Percentiles rank a stretch among this genome's conserved stretches.
These are phyloP conservation scores for Hoplodrina blanda DNA, from an alignment of 2,888 invertebrate genomes.

Conservation along the genomic window DNA sequence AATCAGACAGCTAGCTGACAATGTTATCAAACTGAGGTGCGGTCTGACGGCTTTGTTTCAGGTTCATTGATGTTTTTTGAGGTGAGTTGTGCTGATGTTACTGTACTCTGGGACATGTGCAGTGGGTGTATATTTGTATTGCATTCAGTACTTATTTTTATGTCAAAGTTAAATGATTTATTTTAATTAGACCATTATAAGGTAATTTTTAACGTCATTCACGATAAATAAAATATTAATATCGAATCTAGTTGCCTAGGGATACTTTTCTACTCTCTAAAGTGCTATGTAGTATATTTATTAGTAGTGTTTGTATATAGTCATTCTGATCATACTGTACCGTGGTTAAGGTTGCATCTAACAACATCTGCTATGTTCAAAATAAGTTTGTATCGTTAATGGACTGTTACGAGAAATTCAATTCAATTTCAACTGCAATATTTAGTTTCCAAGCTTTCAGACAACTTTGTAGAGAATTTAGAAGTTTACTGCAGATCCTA, in stretches of 20 bases:
- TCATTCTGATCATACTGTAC: background rate
- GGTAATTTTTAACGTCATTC: too few species aligned
- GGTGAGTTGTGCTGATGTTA: background rate
- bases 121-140: background rate
- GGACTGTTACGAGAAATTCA: constrained; percentile 27
- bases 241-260: too few species aligned
- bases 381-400: constrained; percentile 36
- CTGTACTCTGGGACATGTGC: background rate
- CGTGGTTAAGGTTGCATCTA: background rate
- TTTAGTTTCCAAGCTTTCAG: constrained; percentile 51
- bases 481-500: constrained; percentile 37
- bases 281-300: too few species aligned
- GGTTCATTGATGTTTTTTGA: constrained; percentile 14
- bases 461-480: constrained; percentile 32
- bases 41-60: constrained; percentile 35
- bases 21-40: constrained; percentile 13
- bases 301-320: too few species aligned
- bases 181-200: too few species aligned
- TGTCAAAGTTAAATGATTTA: too few species aligned
- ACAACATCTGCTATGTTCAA: background rate
- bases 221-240: too few species aligned
- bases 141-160: too few species aligned
- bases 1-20: constrained; percentile 28
- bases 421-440: constrained; percentile 38
- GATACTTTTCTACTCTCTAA: background rate